Base-by-base conservation (phyloP, 2,888 invertebrate genomes). In the Ctenicera cuprea region DNA sequence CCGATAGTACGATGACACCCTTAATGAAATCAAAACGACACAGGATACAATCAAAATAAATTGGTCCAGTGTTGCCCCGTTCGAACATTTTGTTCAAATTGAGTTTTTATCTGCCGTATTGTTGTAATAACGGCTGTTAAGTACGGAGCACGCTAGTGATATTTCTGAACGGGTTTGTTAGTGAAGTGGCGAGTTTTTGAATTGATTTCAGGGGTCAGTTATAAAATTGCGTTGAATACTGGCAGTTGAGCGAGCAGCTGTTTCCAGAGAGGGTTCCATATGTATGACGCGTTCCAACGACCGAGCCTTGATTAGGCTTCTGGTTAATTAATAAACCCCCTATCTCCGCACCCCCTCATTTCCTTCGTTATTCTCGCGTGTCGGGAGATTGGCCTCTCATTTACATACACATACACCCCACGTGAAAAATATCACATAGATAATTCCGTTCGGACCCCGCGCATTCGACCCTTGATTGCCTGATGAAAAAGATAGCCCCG, bases 321-420 rank as follows among this genome's bases (percentile, higher is more conserved):
- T 88, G 88, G 88, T 88, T 89, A 89, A 89, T 89, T 89, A 89
- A 89, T 89, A 88, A 88, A 87, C 87, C 87, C 87, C 86, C 86
- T 85, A 79, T 69, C 76, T 82, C 80, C 80, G 78, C 80, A 76
- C 82, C 77, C 81, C 81, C 81, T 83, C 82, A 83, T 84, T 84
- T 84, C 82, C 83, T 83, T 82, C 84, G 83, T 82, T 82, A 82
- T 80, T 82, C 81, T 85, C 84, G 84, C 85, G 84, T 84, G 85
- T 83, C 82, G 83, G 81, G 80, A 83, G 83, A 83, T 83, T 82
- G 83, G 82, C 83, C 82, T 80, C 82, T 82, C 83, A 84, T 85
- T 85, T 84, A 82, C 84, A 85, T 85, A 77, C 76, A 78, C 75
- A 73, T 73, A 69, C 74, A 71, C 76, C 76, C 76, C 66, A 71